Percentiles rank a stretch among this genome's conserved stretches.
These are phyloP conservation scores for Pachliopta kotzebuea DNA, from an alignment of 2,888 invertebrate species.

Conservation along the genomic window DNA sequence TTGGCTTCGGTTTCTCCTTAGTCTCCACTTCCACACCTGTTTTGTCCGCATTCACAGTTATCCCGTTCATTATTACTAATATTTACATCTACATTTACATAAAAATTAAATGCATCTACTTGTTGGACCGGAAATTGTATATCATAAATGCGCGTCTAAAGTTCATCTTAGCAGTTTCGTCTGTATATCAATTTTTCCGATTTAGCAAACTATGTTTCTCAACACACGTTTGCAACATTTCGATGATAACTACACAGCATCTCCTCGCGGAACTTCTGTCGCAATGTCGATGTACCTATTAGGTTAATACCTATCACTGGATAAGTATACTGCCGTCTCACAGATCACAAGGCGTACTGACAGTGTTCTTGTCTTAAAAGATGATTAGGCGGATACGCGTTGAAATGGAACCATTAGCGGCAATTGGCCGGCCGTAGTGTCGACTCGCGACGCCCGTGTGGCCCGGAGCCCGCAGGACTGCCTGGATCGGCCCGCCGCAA, in stretches of 20 bases:
- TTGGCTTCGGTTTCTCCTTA: slow-evolving; percentile 54
- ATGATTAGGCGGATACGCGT: slow-evolving; percentile 74
- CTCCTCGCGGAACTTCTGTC: neutral
- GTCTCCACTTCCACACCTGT: slow-evolving; percentile 49
- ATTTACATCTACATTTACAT: slow-evolving; percentile 30
- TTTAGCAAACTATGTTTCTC: neutral
- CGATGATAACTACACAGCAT: neutral
- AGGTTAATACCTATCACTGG: slow-evolving; percentile 5
- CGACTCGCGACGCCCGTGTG: slow-evolving; percentile 54
- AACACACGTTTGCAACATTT: slow-evolving; percentile 14
- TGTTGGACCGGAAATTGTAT: slow-evolving; percentile 3
- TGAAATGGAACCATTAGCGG: slow-evolving; percentile 72
- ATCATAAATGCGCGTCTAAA: neutral
- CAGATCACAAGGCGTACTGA: slow-evolving; percentile 57
- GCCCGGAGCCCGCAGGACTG: slow-evolving; percentile 59
- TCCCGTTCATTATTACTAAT: slow-evolving; percentile 66
- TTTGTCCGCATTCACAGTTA: slow-evolving; percentile 59
- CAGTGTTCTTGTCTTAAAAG: slow-evolving; percentile 70
- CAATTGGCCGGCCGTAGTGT: slow-evolving; percentile 69
- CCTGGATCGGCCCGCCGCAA: slow-evolving; percentile 63
- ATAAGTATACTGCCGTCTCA: slow-evolving; percentile 43
- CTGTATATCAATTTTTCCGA: neutral
- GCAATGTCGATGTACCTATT: slow-evolving; percentile 22
- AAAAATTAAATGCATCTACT: slow-evolving; percentile 21
- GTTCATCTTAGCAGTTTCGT: slow-evolving; percentile 16